Evolutionary conservation across 2,888 invertebrate genomes (phyloP), one percentile per base, ranked within the genome.

Genomic region (Pristionchus japonicus): DNA sequence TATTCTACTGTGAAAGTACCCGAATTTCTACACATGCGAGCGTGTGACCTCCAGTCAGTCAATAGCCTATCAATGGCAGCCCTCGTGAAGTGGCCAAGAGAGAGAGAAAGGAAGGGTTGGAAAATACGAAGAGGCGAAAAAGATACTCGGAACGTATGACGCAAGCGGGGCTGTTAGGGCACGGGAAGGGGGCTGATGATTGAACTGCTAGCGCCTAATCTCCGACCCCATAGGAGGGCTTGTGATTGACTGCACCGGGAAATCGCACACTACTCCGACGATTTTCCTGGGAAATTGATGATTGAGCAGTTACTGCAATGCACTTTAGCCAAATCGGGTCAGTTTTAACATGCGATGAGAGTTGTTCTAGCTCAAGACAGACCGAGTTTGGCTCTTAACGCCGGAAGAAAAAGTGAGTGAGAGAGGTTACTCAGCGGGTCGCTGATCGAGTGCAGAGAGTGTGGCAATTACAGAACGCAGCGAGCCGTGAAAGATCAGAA

Each of bases 391-490:
- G 64, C 64, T 67, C 34, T 67, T 67, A 67, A 15, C 17, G 64
- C 64, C 64, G 64, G 64, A 67, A 67, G 64, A 67, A 67, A 67
- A 67, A 67, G 64, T 31, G 57, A 57, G 52, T 1, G n/a, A 27
- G 64, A 67, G 64, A 67, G 64, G 64, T 37, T 70, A 70, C 64
- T 64, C 31, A 64, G 57, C 31, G 31, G 11, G 31, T 31, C 37
- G 34, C 3, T 70, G 70, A 70, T 70, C 57, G 70, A 70, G 23
- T 52, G n/a, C n/a, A n/a, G n/a, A 67, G 34, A 20, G 67, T 67
- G 70, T 70, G 70, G 70, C 70, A 70, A 70, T 70, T 70, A 70
- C 37, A 70, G 70, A 70, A 70, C 37, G 70, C 70, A 70, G 70
- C 31, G 37, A 70, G 37, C 37, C 70, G 70, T 70, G 70, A 70